Percentiles rank a stretch among this genome's conserved stretches.
Evolutionary conservation across 2,888 invertebrate species (phyloP).

Genomic region (Biston betularia): DNA sequence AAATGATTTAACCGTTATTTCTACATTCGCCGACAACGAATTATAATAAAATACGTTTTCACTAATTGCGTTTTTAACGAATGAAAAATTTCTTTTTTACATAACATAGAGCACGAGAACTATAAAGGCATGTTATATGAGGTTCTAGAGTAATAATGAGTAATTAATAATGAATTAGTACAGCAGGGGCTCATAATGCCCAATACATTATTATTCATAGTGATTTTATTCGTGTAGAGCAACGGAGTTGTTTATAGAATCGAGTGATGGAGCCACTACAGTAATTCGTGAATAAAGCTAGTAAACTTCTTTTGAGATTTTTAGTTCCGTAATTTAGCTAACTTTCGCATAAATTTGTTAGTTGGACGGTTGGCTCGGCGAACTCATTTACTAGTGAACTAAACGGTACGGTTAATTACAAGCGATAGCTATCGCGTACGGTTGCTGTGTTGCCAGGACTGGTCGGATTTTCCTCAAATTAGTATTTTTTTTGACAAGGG

Average conservation of each 20-base stretch:
- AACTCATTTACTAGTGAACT: slow-evolving; percentile 71
- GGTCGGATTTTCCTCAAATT: background rate
- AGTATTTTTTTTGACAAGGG: background rate
- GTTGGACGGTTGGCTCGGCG: slow-evolving; percentile 44
- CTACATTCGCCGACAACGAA: slow-evolving; percentile 39
- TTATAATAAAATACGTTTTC: slow-evolving; percentile 43
- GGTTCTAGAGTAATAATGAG: slow-evolving; percentile 44
- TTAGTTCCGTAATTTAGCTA: background rate
- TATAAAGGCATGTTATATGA: slow-evolving; percentile 38
- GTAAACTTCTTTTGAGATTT: background rate
- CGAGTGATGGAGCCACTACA: background rate
- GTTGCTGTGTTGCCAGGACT: slow-evolving; percentile 13
- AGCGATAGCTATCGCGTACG: slow-evolving; percentile 67
- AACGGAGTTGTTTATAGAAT: background rate
- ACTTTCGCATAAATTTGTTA: background rate
- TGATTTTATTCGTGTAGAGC: slow-evolving; percentile 57
- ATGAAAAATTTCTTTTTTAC: slow-evolving; percentile 43
- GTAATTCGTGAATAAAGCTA: background rate
- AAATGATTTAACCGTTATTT: slow-evolving; percentile 42
- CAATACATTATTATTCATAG: slow-evolving; percentile 62
- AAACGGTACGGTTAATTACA: slow-evolving; percentile 79
- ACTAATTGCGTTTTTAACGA: slow-evolving; percentile 43
- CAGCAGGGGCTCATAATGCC: slow-evolving; percentile 51
- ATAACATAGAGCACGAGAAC: slow-evolving; percentile 38
- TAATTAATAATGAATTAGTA: slow-evolving; percentile 56